Evolutionary conservation across 2,888 invertebrate genomes (phyloP).

Genomic region (Athripsodes cinereus): DNA sequence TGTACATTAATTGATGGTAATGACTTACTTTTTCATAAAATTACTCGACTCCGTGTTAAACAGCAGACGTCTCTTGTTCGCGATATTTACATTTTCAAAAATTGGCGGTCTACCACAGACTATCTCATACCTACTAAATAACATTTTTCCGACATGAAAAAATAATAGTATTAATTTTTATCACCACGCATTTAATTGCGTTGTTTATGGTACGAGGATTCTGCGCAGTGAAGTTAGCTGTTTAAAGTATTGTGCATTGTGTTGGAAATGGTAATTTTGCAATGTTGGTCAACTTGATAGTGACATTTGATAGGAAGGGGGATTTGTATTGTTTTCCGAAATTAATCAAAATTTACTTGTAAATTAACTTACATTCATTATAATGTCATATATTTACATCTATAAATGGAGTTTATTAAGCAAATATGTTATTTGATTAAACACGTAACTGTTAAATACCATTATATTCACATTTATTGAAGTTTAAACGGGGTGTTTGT

Average conservation of each 20-base stretch:
- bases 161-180: too few species aligned
- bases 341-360: neutral
- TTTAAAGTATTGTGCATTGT: neutral
- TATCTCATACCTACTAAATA: too few species aligned
- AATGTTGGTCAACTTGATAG: neutral
- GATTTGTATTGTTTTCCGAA: constrained; percentile 2
- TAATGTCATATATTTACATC: constrained; percentile 14
- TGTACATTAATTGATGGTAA: too few species aligned
- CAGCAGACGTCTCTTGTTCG: too few species aligned
- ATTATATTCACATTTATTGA: neutral
- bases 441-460: neutral
- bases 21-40: too few species aligned
- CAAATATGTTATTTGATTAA: neutral
- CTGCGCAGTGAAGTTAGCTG: constrained; percentile 7
- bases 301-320: constrained; percentile 16
- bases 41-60: too few species aligned
- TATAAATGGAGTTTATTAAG: constrained; percentile 13
- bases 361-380: neutral
- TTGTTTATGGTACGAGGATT: neutral
- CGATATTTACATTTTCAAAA: too few species aligned
- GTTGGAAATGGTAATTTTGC: too few species aligned
- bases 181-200: too few species aligned
- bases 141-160: too few species aligned
- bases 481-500: constrained; percentile 22
- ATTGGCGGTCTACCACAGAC: too few species aligned